Base-by-base conservation (phyloP, 2,797 vertebrate genomes). In the Tokudaia muenninki region DNA sequence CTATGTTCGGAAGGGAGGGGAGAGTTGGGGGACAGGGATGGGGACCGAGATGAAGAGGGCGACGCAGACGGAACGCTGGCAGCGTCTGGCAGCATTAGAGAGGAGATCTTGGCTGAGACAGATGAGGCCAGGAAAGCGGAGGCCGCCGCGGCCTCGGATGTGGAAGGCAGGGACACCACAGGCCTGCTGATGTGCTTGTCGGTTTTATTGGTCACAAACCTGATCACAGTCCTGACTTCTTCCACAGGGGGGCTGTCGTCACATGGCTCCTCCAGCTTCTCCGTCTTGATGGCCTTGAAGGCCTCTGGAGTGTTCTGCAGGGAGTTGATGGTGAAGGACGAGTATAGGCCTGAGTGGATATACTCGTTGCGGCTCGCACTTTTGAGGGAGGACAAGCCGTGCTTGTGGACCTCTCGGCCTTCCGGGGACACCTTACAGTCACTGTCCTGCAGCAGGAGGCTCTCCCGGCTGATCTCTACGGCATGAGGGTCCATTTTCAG, bases 171-270 rank as follows among this genome's bases (percentile, higher is more conserved):
- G 0, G 99, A 99, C 97, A 99, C 98, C 96, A 98, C 97, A 1
- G 99, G 98, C 97, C 99, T 98, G 44, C 98, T 98, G 87, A 98
- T 97, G 97, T 99, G 98, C 97, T 99, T 99, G 78, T 98, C 98
- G 98, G 96, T 97, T 96, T 99, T 99, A 94, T 98, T 99, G 95
- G 99, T 98, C 98, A 99, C 99, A 97, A 99, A 99, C 98, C 99
- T 99, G 98, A 99, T 99, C 97, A 99, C 99, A 93, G 99, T 99
- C 98, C 99, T 99, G 70, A 99, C 99, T 98, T 99, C 99, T 72
- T 99, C 99, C 3, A 98, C 96, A 0, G 98, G 98, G n/a, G 98
- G 98, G 29, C 97, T 98, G 95, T 98, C 99, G 92, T 99, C 99
- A 4, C 96, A 95, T 21, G 98, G 98, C 91, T 99, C 98, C 90